Percentiles rank a stretch among this genome's conserved stretches.
Evolutionary conservation across 2,113 vertebrate genomes (phyloP).

Genomic region (Phyllostomus hastatus): DNA sequence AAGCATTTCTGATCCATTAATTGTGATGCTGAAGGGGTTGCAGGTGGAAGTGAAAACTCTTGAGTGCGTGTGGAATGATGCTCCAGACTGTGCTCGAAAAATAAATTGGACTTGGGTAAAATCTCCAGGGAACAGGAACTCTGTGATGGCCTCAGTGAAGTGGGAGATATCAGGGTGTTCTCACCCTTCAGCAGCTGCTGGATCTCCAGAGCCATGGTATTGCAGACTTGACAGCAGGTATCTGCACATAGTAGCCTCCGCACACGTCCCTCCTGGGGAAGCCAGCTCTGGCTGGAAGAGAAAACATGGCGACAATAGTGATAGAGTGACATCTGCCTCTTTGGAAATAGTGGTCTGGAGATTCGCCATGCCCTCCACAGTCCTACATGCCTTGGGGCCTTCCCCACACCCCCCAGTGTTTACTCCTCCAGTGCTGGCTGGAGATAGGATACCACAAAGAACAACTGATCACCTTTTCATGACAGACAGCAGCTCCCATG

Average conservation of each 20-base stretch:
- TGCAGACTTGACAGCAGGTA: slow-evolving; percentile 43
- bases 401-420: neutral
- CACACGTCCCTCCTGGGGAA: slow-evolving; percentile 48
- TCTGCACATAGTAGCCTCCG: slow-evolving; percentile 57
- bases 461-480: slow-evolving; percentile 65
- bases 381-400: neutral
- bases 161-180: neutral
- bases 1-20: neutral
- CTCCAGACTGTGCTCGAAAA: neutral
- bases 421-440: neutral
- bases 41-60: neutral
- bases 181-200: slow-evolving; percentile 12
- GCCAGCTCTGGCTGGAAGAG: slow-evolving; percentile 58
- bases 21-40: neutral
- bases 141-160: neutral
- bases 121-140: neutral
- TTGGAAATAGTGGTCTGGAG: neutral
- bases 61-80: neutral
- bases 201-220: slow-evolving; percentile 33
- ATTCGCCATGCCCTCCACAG: neutral
- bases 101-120: neutral
- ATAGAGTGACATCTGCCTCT: neutral
- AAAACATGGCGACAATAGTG: neutral
- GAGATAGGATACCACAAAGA: neutral
- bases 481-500: slow-evolving; percentile 33